A percentile compares a stretch with the other conserved stretches of the same genome.
phyloP scores from a whole-genome alignment of 2,888 invertebrate species.

The Agapetus fuscipes region DNA sequence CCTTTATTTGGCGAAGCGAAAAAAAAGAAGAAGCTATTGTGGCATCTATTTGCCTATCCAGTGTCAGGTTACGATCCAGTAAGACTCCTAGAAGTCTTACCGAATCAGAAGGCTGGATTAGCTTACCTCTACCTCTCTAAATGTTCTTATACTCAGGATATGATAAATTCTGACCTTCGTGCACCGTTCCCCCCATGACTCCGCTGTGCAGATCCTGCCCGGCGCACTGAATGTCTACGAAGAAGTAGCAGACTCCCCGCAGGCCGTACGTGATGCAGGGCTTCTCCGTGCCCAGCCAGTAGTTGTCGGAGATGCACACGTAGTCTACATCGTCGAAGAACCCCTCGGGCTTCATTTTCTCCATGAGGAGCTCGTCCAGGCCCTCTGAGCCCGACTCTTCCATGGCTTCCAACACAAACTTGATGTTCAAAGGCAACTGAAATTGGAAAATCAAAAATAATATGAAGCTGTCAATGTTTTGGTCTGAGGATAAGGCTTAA shows the following conservation, averaged over 20 bases:
- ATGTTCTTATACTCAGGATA: too few relatives aligned
- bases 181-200: conserved; percentile 87
- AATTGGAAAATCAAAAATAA: conserved; percentile 24
- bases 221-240: conserved; percentile 79
- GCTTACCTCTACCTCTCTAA: too few relatives aligned
- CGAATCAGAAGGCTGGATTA: too few relatives aligned
- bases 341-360: conserved; percentile 46
- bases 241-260: conserved; percentile 87
- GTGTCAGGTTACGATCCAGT: too few relatives aligned
- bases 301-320: conserved; percentile 97
- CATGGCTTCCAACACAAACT: conserved; percentile 97
- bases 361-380: conserved; percentile 71
- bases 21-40: too few relatives aligned
- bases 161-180: too few relatives aligned
- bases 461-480: too few relatives aligned
- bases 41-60: too few relatives aligned
- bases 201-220: conserved; percentile 93
- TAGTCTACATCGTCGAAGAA: conserved; percentile 82
- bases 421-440: conserved; percentile 62
- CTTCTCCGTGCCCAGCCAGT: conserved; percentile 95
- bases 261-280: conserved; percentile 97
- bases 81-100: too few relatives aligned
- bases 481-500: too few relatives aligned
- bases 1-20: too few relatives aligned
- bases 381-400: conserved; percentile 96